Conservation (phyloP, 2,113 vertebrate species). For the Centropristis striata region DNA sequence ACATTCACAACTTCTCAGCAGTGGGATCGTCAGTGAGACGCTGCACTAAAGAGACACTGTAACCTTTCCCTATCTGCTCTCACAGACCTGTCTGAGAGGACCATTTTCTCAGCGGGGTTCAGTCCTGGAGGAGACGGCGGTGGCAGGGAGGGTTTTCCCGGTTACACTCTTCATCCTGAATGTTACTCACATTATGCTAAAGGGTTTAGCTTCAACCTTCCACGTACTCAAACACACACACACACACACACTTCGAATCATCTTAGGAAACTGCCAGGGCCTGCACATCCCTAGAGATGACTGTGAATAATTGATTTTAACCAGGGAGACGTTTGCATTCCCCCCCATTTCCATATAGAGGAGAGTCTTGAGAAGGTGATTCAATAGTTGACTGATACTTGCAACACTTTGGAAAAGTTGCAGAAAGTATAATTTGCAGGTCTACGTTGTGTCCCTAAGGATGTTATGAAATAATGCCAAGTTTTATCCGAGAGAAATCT, state of each 20-base stretch:
- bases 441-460: constrained; percentile 9
- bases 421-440: constrained; percentile 56
- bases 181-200: constrained; percentile 51
- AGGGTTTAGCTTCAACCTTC: constrained; percentile 52
- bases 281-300: constrained; percentile 67
- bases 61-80: constrained; percentile 68
- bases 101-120: constrained; percentile 50
- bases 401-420: constrained; percentile 72
- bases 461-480: constrained; percentile 12
- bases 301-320: constrained; percentile 81
- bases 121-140: constrained; percentile 35
- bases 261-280: constrained; percentile 58
- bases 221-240: constrained; percentile 3
- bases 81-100: constrained; percentile 51
- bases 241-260: constrained; percentile 39
- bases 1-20: constrained; percentile 50
- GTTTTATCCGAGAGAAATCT: neutral
- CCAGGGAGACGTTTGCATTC: constrained; percentile 65
- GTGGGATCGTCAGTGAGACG: constrained; percentile 3
- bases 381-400: constrained; percentile 68
- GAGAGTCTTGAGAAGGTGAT: constrained; percentile 63
- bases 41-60: constrained; percentile 20
- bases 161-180: constrained; percentile 44
- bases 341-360: constrained; percentile 67
- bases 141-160: constrained; percentile 13